phyloP scores from a whole-genome alignment of 2,113 vertebrate species.

The Microcebus tavaratra region DNA sequence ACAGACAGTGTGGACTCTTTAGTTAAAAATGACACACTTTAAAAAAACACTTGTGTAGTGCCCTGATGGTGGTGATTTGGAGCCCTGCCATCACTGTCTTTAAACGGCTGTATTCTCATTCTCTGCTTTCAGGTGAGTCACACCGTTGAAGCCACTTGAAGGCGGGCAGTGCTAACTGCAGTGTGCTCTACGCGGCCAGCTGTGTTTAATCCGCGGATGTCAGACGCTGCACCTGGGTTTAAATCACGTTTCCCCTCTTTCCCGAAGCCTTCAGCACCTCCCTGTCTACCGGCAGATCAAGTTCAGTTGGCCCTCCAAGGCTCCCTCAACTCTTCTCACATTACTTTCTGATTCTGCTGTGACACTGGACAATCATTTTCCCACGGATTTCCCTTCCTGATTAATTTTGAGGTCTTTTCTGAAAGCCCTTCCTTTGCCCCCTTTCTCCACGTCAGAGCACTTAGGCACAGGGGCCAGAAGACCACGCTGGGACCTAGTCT shows the following conservation, averaged over 20 bases:
- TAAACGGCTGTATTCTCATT: not conserved
- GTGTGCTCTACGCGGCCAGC: not conserved
- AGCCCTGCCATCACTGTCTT: too few relatives aligned
- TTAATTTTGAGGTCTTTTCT: not conserved
- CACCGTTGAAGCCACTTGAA: not conserved
- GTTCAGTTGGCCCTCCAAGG: too few relatives aligned
- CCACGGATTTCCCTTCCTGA: not conserved
- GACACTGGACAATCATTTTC: not conserved
- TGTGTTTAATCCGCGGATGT: not conserved
- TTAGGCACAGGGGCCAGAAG: not conserved
- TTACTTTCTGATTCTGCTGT: not conserved
- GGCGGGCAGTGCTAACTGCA: not conserved
- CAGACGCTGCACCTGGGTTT: too few relatives aligned
- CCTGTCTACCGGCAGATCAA: not conserved
- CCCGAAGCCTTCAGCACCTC: too few relatives aligned
- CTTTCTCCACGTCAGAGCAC: rapidly evolving
- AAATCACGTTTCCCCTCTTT: not conserved
- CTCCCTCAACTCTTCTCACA: not conserved
- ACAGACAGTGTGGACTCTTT: not conserved
- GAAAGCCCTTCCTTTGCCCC: not conserved
- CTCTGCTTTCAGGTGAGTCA: not conserved
- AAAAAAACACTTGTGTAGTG: not conserved
- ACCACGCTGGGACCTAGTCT: not conserved
- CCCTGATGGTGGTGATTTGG: too few relatives aligned
- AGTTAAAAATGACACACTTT: not conserved